Evolutionary conservation across 2,113 vertebrate genomes (phyloP).

Genomic region (human (Homo sapiens)): GRCh38 chr12:116904501-116905000

Average conservation of each 20-base stretch:
- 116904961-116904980: too few relatives aligned
- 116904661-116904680: background rate
- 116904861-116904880: too few relatives aligned
- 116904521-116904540: conserved; percentile 89
- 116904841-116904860: too few relatives aligned
- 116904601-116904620: background rate
- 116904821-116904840: too few relatives aligned
- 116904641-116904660: background rate
- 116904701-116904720: background rate
- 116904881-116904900: too few relatives aligned
- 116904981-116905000: too few relatives aligned
- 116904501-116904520: conserved; percentile 88
- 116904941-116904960: too few relatives aligned
- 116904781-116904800: background rate
- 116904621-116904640: background rate
- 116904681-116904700: background rate
- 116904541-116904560: conserved; percentile 88
- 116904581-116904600: conserved; percentile 63
- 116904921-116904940: too few relatives aligned
- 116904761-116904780: background rate
- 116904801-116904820: background rate
- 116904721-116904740: background rate
- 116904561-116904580: conserved; percentile 89
- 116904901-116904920: too few relatives aligned
- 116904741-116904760: background rate